Base-by-base conservation (phyloP, 2,888 invertebrate genomes). In the Perdita meconis region DNA sequence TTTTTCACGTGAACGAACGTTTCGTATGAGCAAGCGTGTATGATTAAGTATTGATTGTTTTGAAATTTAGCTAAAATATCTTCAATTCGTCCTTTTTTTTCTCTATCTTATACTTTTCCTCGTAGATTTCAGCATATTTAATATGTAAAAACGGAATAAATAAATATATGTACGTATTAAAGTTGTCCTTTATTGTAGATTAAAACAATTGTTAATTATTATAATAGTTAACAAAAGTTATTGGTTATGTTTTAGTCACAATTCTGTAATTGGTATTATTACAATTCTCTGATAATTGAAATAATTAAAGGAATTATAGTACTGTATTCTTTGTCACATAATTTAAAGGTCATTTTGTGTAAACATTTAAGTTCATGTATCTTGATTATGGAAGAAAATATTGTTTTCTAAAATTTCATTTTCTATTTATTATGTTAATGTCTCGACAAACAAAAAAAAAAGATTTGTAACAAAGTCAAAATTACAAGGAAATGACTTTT, bases 51-150 rank as follows among this genome's bases (percentile, higher is more conserved):
- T 38, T 55, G 59, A 34, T 75, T 47, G 16, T 40, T 34, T 30
- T n/a, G 55, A 34, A 44, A 61, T 67, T 8, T 19, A 44, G 8
- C 47, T 36, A 16, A 60, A 55, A 19, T 60, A 6, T 8, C 38
- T 42, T 26, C 12, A 10, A 36, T 36, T 56, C 16, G 40, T 34
- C 22, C 12, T 26, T 51, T 26, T 51, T 26, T 53, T 1, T 19
- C 24, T 34, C n/a, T n/a, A 19, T 1, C 5, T 53, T 36, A 38
- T 16, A 34, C n/a, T 51, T 8, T 1, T 16, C 40, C 10, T 40
- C 36, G 56, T 36, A 47, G 30, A 61, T 59, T 36, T 10, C 38
- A 10, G 8, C 26, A n/a, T 12, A 56, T 50, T 56, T 61, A 61
- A 40, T 63, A 24, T 34, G 36, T 40, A 64, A 24, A 16, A 53